Base-by-base conservation (phyloP, 2,888 invertebrate genomes). In the Troglohyphantes excavatus region DNA sequence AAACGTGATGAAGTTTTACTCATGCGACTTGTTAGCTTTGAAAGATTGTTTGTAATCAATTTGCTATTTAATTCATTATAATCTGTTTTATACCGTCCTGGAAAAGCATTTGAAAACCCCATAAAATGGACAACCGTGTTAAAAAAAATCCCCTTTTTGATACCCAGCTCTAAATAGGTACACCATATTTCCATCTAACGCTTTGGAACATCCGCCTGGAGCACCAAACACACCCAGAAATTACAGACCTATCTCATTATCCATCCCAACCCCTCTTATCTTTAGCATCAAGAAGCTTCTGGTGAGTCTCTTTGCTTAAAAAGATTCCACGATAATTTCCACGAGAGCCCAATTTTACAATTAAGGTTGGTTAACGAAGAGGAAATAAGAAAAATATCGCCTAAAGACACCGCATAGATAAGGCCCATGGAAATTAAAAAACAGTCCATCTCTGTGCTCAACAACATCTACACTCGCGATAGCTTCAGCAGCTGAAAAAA, bases 331-430 rank as follows among this genome's bases (percentile, higher is more conserved):
- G 53, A 53, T 53, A 53, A 53, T 53, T 53, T 78, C n/a, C 65
- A 23, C 43, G 21, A 11, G 29, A 23, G 13, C 26, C 29, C 70
- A 61, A 83, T 73, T 83, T 63, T 61, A 73, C 73, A 83, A 83
- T 83, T 83, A 83, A 65, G 83, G 83, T 43, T 65, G 27, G 73
- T 78, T 70, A 82, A 33, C 26, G 43, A 39, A 19, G 43, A 81
- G 67, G 46, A 67, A 81, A 81, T 68, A 67, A 68, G 63, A 67
- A 29, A 46, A n/a, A 13, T 39, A 17, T 39, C 43, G 17, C 39
- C 27, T 26, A 75, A 29, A 33, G 19, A 19, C 27, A 19, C 11
- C 78, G 59, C 39, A 7, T 39, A 39, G 39, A 39, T 39, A 39
- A 39, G 39, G 13, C n/a, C 13, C 9, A 39, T 39, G 39, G 39